These are phyloP conservation scores for Abramis brama DNA, from an alignment of 2,113 vertebrate species.

Conservation along the genomic window DNA sequence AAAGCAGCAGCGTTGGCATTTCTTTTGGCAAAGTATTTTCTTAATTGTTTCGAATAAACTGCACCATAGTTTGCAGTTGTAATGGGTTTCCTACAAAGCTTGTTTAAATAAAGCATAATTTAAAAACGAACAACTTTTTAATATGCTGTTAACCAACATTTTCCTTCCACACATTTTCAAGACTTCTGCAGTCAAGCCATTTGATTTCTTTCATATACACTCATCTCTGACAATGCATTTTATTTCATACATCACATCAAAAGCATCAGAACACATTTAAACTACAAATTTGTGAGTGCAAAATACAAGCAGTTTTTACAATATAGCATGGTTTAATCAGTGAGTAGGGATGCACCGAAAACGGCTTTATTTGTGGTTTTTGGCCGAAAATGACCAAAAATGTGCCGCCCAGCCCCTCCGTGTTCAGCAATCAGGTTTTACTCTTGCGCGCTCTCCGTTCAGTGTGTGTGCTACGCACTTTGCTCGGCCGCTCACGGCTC, in stretches of 20 bases:
- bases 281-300: not conserved
- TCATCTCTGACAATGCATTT: constrained; percentile 3
- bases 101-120: constrained; percentile 70
- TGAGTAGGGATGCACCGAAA: no score
- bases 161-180: not conserved
- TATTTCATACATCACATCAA: constrained; percentile 31
- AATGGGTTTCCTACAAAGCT: constrained; percentile 46
- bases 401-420: no score
- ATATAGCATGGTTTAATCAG: not conserved
- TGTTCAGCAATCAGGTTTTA: no score
- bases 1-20: not conserved
- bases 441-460: no score
- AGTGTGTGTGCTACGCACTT: no score
- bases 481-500: no score
- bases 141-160: not conserved
- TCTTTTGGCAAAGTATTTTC: constrained; percentile 21
- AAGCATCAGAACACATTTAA: constrained; percentile 7
- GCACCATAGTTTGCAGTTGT: constrained; percentile 52
- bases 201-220: not conserved
- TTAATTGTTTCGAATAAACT: constrained; percentile 42
- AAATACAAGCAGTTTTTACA: not conserved
- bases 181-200: not conserved
- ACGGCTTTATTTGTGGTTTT: no score
- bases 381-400: no score
- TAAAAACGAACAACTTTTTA: constrained; percentile 45